phyloP scores from a whole-genome alignment of 2,888 invertebrate species.

The Lomographa bimaculata region DNA sequence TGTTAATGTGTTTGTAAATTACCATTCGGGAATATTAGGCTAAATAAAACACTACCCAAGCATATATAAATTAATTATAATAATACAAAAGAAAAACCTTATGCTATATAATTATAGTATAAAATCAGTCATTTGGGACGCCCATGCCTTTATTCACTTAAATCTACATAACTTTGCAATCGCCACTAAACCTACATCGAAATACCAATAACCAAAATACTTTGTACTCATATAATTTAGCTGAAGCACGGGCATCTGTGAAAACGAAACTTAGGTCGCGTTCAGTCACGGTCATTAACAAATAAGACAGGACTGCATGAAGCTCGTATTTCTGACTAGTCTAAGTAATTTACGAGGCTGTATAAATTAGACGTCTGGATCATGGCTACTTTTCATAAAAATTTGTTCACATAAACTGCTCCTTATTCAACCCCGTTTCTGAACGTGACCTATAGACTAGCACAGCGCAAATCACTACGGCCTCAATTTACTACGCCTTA shows the following conservation, averaged over 20 bases:
- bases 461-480: not conserved
- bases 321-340: too few relatives aligned
- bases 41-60: slow-evolving; percentile 9
- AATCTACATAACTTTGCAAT: slow-evolving; percentile 9
- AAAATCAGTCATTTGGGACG: slow-evolving; percentile 19
- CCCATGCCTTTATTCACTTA: slow-evolving; percentile 8
- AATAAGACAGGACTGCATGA: too few relatives aligned
- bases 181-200: too few relatives aligned
- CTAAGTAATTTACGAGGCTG: too few relatives aligned
- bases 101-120: slow-evolving; percentile 17
- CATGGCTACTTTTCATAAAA: too few relatives aligned
- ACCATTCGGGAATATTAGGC: too few relatives aligned
- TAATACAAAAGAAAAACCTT: slow-evolving; percentile 20
- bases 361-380: too few relatives aligned
- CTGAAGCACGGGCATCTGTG: slow-evolving; percentile 6
- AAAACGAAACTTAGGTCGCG: slow-evolving; percentile 2
- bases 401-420: too few relatives aligned
- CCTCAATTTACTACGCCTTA: not conserved
- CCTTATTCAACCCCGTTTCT: too few relatives aligned
- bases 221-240: slow-evolving; percentile 13
- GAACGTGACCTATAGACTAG: too few relatives aligned
- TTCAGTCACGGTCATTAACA: too few relatives aligned
- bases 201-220: slow-evolving; percentile 12
- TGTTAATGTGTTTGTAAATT: too few relatives aligned
- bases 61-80: slow-evolving; percentile 20